Evolutionary conservation across 2,113 vertebrate species (phyloP).

Genomic region (Microtus oregoni): DNA sequence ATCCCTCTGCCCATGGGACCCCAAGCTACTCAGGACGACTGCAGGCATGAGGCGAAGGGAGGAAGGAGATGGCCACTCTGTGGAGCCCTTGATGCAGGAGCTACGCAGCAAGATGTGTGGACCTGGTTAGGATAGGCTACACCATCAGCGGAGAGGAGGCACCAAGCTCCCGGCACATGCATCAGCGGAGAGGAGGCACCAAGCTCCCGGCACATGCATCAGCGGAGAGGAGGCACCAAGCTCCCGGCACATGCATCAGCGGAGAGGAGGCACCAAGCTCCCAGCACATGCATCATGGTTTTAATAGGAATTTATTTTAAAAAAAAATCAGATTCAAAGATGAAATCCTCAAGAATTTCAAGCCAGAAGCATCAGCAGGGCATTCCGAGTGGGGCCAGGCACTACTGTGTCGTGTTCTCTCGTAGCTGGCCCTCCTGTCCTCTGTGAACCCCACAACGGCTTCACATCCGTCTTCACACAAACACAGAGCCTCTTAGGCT

Average conservation of each 20-base stretch:
- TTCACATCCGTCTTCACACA: not conserved
- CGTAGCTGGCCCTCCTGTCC: accelerated
- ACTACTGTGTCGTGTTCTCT: not conserved
- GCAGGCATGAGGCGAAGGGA: not conserved
- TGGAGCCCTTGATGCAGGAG: not conserved
- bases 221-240: not conserved
- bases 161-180: not conserved
- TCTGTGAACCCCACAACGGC: not conserved
- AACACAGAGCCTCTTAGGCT: not conserved
- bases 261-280: not conserved
- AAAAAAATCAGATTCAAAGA: not conserved
- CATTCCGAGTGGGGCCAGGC: not conserved
- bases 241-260: not conserved
- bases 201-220: not conserved
- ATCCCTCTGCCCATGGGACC: not conserved
- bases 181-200: accelerated
- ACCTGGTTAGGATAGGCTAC: not conserved
- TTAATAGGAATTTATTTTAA: not conserved
- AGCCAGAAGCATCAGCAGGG: not conserved
- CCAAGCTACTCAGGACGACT: not conserved
- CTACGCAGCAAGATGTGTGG: not conserved
- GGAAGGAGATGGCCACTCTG: not conserved
- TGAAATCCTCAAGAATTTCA: slow-evolving; percentile 15
- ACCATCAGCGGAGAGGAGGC: not conserved
- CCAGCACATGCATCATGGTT: not conserved